Evolutionary conservation across 1,140 invertebrate genomes (phyloP).

Genomic region (Acromyrmex echinatior): DNA sequence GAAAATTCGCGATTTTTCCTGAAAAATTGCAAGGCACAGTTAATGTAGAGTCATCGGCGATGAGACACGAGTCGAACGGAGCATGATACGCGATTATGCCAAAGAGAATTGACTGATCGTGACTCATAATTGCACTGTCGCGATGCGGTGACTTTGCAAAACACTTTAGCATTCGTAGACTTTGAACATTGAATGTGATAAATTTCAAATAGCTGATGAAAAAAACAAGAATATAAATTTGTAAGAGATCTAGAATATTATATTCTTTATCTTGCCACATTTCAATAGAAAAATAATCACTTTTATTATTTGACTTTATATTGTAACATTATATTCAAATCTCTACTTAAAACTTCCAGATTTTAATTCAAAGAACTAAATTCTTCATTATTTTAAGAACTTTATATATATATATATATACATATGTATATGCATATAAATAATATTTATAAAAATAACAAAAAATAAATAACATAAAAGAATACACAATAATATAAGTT

Average conservation of each 20-base stretch:
- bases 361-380: too few relatives aligned
- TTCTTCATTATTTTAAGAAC: not conserved
- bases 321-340: not conserved
- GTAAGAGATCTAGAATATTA: not conserved
- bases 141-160: slow-evolving; percentile 16
- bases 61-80: slow-evolving; percentile 27
- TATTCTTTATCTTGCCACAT: not conserved
- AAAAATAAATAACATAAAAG: too few relatives aligned
- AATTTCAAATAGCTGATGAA: not conserved
- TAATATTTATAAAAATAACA: not conserved
- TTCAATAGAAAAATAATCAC: not conserved
- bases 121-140: slow-evolving; percentile 47
- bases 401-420: not conserved
- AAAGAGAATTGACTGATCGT: slow-evolving; percentile 48
- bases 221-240: not conserved
- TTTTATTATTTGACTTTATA: not conserved
- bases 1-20: slow-evolving; percentile 42
- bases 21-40: slow-evolving; percentile 23
- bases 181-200: slow-evolving; percentile 19
- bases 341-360: too few relatives aligned
- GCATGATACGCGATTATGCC: slow-evolving; percentile 45
- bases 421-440: too few relatives aligned
- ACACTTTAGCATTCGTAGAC: slow-evolving; percentile 31
- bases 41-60: slow-evolving; percentile 31
- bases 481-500: too few relatives aligned